These are phyloP conservation scores for Morbakka virulenta DNA, from an alignment of 30 jellyfish, hydroid and myxozoan genomes.

Conservation along the genomic window DNA sequence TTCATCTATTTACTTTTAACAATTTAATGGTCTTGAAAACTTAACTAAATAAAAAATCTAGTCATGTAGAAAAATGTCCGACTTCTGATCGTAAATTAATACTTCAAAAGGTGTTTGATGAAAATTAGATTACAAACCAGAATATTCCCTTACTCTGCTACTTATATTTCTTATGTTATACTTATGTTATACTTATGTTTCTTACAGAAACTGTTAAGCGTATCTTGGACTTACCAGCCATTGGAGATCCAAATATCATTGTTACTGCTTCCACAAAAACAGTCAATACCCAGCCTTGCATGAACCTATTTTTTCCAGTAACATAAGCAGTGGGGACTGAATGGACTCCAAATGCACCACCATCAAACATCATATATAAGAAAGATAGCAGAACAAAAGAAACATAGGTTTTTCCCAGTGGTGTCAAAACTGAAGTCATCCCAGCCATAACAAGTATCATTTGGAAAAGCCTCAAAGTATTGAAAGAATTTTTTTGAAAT, in stretches of 20 bases:
- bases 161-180: too few relatives aligned
- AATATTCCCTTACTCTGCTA: too few relatives aligned
- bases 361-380: constrained; percentile 21
- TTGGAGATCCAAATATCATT: constrained; percentile 19
- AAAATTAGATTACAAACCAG: too few relatives aligned
- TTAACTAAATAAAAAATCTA: too few relatives aligned
- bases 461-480: constrained; percentile 8
- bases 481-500: background rate
- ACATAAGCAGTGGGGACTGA: background rate
- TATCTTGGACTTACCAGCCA: constrained; percentile 22
- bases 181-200: too few relatives aligned
- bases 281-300: constrained; percentile 10
- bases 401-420: constrained; percentile 1
- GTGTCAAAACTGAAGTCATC: constrained; percentile 3
- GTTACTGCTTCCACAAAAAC: constrained; percentile 2
- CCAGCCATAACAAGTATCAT: constrained; percentile 15
- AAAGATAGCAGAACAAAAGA: constrained; percentile 1
- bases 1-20: too few relatives aligned
- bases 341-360: constrained; percentile 18
- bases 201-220: too few relatives aligned
- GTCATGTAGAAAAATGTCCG: too few relatives aligned
- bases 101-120: too few relatives aligned
- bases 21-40: too few relatives aligned
- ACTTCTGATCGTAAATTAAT: too few relatives aligned
- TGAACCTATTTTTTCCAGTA: background rate